Conservation (phyloP, 2,888 invertebrate species). For the Galerucella pusilla region DNA sequence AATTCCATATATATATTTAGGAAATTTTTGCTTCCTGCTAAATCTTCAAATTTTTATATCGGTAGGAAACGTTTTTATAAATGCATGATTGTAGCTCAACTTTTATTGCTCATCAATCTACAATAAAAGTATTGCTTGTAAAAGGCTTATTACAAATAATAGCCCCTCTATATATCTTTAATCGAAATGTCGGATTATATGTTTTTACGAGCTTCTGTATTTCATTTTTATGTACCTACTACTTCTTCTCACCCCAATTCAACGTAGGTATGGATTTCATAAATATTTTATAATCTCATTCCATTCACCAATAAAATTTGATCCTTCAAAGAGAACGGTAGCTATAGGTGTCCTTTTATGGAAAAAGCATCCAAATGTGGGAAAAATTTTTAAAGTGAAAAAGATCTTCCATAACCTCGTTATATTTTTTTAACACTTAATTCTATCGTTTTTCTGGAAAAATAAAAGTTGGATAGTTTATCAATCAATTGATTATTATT, state of each 20-base stretch:
- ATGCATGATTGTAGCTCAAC: not conserved
- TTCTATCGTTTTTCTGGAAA: too few species aligned
- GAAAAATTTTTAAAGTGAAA: not conserved
- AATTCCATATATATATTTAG: too few species aligned
- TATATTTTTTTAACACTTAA: not conserved
- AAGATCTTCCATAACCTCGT: not conserved
- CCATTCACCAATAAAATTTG: constrained; percentile 26
- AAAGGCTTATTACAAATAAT: constrained; percentile 20
- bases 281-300: constrained; percentile 30
- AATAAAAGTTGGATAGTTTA: too few species aligned
- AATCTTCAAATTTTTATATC: not conserved
- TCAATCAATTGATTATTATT: too few species aligned
- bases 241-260: constrained; percentile 22
- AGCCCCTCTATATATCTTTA: constrained; percentile 16
- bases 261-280: constrained; percentile 20
- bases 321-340: constrained; percentile 1
- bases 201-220: constrained; percentile 25
- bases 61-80: not conserved
- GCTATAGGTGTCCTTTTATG: not conserved
- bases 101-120: constrained; percentile 4
- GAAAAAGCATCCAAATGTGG: not conserved
- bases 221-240: constrained; percentile 29
- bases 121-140: not conserved
- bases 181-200: constrained; percentile 24
- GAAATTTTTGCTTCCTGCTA: not conserved